These are phyloP conservation scores for Cynopterus sphinx DNA, from an alignment of 2,797 vertebrate genomes.

Conservation along the genomic window DNA sequence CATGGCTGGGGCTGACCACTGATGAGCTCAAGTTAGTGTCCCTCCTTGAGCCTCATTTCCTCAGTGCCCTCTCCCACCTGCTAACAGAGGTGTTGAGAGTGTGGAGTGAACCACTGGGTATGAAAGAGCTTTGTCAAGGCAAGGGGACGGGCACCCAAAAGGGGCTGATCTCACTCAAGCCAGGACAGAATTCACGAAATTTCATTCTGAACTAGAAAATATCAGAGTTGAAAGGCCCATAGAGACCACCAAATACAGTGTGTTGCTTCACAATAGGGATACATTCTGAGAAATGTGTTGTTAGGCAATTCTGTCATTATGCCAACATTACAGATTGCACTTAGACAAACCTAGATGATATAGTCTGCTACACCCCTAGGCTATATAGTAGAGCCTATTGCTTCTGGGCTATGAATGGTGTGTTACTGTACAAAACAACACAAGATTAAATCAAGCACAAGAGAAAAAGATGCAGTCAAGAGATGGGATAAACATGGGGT, in stretches of 20 bases:
- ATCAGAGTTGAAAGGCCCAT: background rate
- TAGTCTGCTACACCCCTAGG: no score
- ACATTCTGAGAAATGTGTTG: background rate
- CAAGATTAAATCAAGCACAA: background rate
- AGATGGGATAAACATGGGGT: background rate
- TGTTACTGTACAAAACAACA: background rate
- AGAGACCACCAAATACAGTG: background rate
- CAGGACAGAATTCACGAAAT: background rate
- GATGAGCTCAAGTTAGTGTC: background rate
- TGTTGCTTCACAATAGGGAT: no score
- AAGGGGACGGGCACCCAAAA: background rate
- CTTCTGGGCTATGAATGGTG: no score
- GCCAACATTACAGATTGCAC: background rate
- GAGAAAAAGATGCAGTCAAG: background rate
- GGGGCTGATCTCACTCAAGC: background rate
- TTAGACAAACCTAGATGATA: background rate
- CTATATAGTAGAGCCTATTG: background rate
- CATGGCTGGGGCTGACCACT: rapidly evolving
- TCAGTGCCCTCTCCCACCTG: background rate
- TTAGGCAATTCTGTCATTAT: no score
- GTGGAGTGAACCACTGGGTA: background rate
- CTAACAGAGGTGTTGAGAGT: background rate
- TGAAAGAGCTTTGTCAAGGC: background rate
- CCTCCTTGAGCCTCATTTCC: background rate
- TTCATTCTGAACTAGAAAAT: background rate